Percentiles rank a stretch among this genome's conserved stretches.
These are phyloP conservation scores for Cotesia congregata DNA, from an alignment of 2,888 invertebrate species.

Conservation along the genomic window DNA sequence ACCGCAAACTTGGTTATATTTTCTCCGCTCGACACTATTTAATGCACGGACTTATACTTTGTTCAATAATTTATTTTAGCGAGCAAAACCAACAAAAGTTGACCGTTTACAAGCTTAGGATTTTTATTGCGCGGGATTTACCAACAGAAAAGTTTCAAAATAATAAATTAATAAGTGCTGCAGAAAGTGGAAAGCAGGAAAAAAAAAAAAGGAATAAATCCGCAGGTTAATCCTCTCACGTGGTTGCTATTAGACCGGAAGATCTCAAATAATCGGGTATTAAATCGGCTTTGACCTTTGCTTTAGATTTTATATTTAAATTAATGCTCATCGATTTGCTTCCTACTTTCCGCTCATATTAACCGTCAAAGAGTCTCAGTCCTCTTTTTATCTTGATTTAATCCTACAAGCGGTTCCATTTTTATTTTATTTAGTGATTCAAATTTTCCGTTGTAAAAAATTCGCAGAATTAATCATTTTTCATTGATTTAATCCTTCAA, in stretches of 20 bases:
- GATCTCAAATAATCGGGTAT: slow-evolving; percentile 18
- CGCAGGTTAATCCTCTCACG: slow-evolving; percentile 16
- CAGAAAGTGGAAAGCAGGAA: background rate
- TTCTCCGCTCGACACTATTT: background rate
- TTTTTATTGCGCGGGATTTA: background rate
- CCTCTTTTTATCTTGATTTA: too few species aligned
- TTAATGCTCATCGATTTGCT: background rate
- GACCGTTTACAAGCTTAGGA: background rate
- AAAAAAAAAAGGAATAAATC: background rate
- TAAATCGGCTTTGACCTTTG: background rate
- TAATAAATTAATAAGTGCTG: background rate
- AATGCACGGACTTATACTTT: background rate
- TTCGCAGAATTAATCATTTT: too few species aligned
- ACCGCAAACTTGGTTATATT: slow-evolving; percentile 2
- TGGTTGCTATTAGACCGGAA: background rate
- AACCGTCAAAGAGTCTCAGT: background rate
- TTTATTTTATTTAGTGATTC: background rate
- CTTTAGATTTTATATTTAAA: background rate
- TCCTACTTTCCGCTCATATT: background rate
- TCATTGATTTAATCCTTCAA: too few species aligned
- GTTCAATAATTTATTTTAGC: slow-evolving; percentile 16
- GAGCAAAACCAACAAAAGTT: background rate
- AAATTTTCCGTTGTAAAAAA: too few species aligned
- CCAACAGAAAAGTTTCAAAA: background rate
- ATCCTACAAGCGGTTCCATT: background rate